Percentiles rank a stretch among this genome's conserved stretches.
Conservation (phyloP, 2,888 invertebrate species). For the Drosophila kokeensis region DNA sequence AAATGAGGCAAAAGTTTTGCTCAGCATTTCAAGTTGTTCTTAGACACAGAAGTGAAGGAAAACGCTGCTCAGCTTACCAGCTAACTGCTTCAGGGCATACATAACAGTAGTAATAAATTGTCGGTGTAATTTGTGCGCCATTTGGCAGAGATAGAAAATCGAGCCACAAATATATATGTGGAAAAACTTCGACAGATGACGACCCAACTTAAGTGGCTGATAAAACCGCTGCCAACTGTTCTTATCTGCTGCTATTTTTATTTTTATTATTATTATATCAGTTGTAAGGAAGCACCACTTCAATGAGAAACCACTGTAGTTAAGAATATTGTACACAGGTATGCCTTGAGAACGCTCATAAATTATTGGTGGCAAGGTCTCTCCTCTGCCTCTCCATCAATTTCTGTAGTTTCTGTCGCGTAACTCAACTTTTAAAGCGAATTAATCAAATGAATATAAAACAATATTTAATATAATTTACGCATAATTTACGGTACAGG, state of each 20-base stretch:
- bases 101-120: slow-evolving; percentile 7
- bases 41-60: background rate
- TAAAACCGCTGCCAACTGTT: slow-evolving; percentile 11
- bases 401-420: slow-evolving; percentile 7
- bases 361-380: slow-evolving; percentile 8
- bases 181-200: slow-evolving; percentile 3
- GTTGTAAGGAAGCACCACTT: slow-evolving; percentile 12
- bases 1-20: slow-evolving; percentile 16
- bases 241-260: slow-evolving; percentile 17
- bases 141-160: slow-evolving; percentile 3
- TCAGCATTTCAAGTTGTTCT: slow-evolving; percentile 7
- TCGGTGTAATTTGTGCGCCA: slow-evolving; percentile 1
- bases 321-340: slow-evolving; percentile 4
- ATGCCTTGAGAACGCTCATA: background rate
- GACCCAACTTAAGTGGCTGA: slow-evolving; percentile 23
- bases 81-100: background rate
- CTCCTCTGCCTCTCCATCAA: background rate
- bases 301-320: slow-evolving; percentile 8
- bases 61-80: background rate
- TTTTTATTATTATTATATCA: slow-evolving; percentile 15
- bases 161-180: slow-evolving; percentile 2
- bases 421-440: slow-evolving; percentile 52
- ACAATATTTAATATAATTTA: slow-evolving; percentile 50
- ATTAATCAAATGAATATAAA: slow-evolving; percentile 57
- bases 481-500: slow-evolving; percentile 65